Conservation (phyloP, 2,888 invertebrate genomes). For the Argyresthia goedartella region DNA sequence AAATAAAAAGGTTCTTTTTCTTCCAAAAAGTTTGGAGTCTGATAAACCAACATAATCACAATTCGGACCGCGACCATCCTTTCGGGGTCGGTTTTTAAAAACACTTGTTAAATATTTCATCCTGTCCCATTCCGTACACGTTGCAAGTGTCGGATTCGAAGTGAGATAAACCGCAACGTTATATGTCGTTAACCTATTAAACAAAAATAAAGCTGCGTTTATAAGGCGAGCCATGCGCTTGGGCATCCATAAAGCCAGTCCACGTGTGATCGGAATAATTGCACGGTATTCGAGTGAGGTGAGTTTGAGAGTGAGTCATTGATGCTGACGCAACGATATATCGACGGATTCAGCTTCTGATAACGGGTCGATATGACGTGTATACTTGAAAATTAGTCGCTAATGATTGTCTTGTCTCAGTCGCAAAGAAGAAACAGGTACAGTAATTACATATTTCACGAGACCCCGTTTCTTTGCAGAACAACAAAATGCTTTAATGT, state of each 20-base stretch:
- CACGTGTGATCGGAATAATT: slow-evolving; percentile 65
- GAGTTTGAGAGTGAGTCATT: slow-evolving; percentile 42
- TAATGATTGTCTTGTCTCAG: too few relatives aligned
- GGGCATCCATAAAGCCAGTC: slow-evolving; percentile 42
- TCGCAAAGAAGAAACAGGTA: too few relatives aligned
- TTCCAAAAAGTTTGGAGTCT: too few relatives aligned
- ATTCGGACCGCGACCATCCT: too few relatives aligned
- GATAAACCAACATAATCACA: too few relatives aligned
- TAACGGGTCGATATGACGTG: neutral
- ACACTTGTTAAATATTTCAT: slow-evolving; percentile 2
- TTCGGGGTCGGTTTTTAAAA: too few relatives aligned
- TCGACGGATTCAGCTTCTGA: slow-evolving; percentile 15
- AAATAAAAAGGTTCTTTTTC: too few relatives aligned
- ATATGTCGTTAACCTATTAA: slow-evolving; percentile 58
- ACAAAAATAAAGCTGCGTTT: slow-evolving; percentile 36
- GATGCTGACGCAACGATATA: slow-evolving; percentile 34
- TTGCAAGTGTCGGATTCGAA: slow-evolving; percentile 4
- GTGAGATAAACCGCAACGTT: slow-evolving; percentile 27
- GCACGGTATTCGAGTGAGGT: slow-evolving; percentile 21
- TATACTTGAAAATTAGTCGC: too few relatives aligned
- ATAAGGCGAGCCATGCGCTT: slow-evolving; percentile 42
- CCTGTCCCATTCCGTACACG: slow-evolving; percentile 5
- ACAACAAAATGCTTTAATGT: too few relatives aligned
- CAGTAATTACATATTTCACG: too few relatives aligned
- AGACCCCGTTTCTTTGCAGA: too few relatives aligned